Evolutionary conservation across 2,888 invertebrate genomes (phyloP), one percentile per base, ranked within the genome.

Genomic region (Caenorhabditis parvicauda): DNA sequence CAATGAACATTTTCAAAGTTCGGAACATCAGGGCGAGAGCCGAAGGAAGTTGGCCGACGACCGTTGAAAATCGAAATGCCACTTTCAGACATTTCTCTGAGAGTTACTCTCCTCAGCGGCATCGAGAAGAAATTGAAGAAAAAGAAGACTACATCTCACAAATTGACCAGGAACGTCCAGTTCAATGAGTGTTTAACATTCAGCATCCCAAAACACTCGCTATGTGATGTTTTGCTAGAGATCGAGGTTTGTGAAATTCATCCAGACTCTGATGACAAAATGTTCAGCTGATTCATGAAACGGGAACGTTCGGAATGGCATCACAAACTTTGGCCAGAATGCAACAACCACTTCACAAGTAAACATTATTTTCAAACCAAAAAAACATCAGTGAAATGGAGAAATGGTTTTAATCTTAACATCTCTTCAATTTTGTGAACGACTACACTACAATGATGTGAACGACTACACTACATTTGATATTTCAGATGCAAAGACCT

Each of bases 1-100:
- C 87, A 1, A 85, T 87, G 24, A 86, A 86, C 39, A 81, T 87
- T 3, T 83, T 87, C 59, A 85, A 86, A 67, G 86, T 86, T 6
- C 81, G 85, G 37, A 86, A 86, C 77, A 77, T 86, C 37, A 68
- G 82, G 44, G 57, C 54, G 38, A 43, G 62, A n/a, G 54, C 46
- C 35, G 63, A 63, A 48, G 68, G 68, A 58, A 57, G 68, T 68
- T 28, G 54, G 61, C 39, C 29, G 14, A 35, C 12, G n/a, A 37
- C 32, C 9, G n/a, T 21, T 28, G 28, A 39, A 53, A 44, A 28
- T 22, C 25, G 17, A 19, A 19, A 32, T 17, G 4, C n/a, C 28
- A 6, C 43, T 35, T 73, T 43, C 43, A 79, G 79, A 72, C 37
- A 59, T 74, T 28, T 59, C 74, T 2, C 69, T 79, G 12, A 74